Base-by-base conservation (phyloP, 1,140 invertebrate species). In the Papilio polytes region DNA sequence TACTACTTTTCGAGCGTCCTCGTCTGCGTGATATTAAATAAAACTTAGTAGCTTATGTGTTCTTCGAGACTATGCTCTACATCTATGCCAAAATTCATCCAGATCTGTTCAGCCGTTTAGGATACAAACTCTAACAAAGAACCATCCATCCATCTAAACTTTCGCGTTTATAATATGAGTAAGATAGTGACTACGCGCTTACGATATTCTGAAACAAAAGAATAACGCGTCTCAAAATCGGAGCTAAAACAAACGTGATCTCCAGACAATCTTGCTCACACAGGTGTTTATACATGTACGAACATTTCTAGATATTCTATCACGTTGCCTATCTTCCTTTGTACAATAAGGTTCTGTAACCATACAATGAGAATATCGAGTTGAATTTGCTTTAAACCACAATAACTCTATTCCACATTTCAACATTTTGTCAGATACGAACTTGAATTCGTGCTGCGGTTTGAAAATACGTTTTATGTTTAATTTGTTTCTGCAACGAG, bases 401-500 rank as follows among this genome's bases (percentile, higher is more conserved):
- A 63, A 26, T 26, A 26, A 63, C 59, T 63, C 22, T 63, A 26
- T 63, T 63, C 22, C 9, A 26, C 10, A 26, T 26, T 63, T 63
- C 59, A 63, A 63, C 59, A 63, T 63, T 63, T 63, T 26, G 22
- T 63, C 20, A 26, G 9, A 63, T 63, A 26, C 20, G 59, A 26
- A 63, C 12, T 63, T 63, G 59, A 63, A 63, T 26, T 13, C 10
- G 26, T 63, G 59, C 59, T 63, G 59, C 26, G 59, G 59, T 63
- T 63, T 31, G 20, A 63, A 63, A 63, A 63, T 22, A 63, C 59
- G 59, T 63, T 63, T 63, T 63, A 22, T 63, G 9, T 63, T 63
- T 63, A 26, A 3, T 63, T 63, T 63, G 22, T 63, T 59, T 22
- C n/a, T 22, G 59, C 2, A 26, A 63, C 22, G 13, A 26, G 22